Base-by-base conservation (phyloP, 2,888 invertebrate species). In the Thera obeliscata region DNA sequence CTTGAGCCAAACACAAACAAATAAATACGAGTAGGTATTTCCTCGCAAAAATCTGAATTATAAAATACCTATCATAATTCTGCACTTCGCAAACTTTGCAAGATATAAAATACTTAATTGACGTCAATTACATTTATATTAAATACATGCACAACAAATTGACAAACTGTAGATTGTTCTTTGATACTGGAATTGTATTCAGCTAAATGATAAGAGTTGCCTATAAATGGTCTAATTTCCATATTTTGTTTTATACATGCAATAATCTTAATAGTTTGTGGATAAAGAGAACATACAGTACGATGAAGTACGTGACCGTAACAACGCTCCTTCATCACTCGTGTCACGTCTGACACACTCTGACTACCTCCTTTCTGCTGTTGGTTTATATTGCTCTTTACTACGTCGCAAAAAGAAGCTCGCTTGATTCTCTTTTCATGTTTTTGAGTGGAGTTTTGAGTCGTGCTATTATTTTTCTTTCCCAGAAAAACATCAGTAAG, bases 281-380 rank as follows among this genome's bases (percentile, higher is more conserved):
- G 79, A 80, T 81, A 71, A 78, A 67, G 63, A 64, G 76, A 52
- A 52, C 67, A 78, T 54, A 60, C 61, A 50, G 55, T 65, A 57
- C 64, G 61, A 54, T 54, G 64, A 71, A 69, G 67, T 67, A 77
- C 78, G 76, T 80, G 77, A 73, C 68, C 61, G 6, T 41, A 80
- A 80, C 80, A 81, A 81, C 77, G 77, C 69, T 77, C 74, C 83
- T 85, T 86, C 81, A 69, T 81, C 74, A 85, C 77, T 65, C 85
- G 68, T 76, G 79, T 89, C 90, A 91, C 89, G 90, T 89, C 76
- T 85, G 89, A 89, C 90, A 90, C 78, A 88, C 84, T 88, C 77
- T 82, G 82, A 81, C 81, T 78, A 79, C 82, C 82, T 83, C 83
- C 77, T 85, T 84, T 77, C 81, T 79, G 74, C 72, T 74, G 78